phyloP scores from a whole-genome alignment of 2,888 invertebrate species.

The Agonopterix subpropinquella region DNA sequence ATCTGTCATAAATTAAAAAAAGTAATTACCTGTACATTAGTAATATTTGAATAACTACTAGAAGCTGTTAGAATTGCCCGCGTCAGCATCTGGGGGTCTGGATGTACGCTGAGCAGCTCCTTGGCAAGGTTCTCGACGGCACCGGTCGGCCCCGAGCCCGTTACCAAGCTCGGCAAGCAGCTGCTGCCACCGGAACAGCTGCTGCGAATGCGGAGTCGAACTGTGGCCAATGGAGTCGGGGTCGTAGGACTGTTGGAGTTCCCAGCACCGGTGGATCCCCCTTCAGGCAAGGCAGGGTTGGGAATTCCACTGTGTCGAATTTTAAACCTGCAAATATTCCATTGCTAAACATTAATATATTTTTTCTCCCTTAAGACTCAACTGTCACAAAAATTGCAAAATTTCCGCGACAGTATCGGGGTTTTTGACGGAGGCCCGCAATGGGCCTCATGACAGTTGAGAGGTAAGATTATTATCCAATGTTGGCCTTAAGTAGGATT shows the following conservation, averaged over 20 bases:
- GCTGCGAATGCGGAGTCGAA: conserved; percentile 45
- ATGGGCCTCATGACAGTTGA: too few species aligned
- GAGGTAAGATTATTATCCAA: too few species aligned
- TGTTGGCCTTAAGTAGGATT: too few species aligned
- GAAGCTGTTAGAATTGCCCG: conserved; percentile 72
- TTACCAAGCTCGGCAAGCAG: conserved; percentile 41
- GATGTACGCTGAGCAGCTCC: conserved; percentile 62
- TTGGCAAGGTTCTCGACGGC: conserved; percentile 57
- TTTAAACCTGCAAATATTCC: conserved; percentile 59
- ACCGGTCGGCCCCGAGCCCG: conserved; percentile 51
- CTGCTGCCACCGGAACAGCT: conserved; percentile 60
- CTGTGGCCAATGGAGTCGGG: conserved; percentile 37
- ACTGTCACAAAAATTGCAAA: too few species aligned
- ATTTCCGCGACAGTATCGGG: too few species aligned
- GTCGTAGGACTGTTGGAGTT: conserved; percentile 41
- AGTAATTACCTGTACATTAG: conserved; percentile 52
- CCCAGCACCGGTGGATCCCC: conserved; percentile 57
- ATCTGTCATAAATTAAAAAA: too few species aligned
- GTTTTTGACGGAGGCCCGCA: too few species aligned
- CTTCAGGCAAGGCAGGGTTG: conserved; percentile 66
- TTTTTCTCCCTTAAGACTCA: too few species aligned
- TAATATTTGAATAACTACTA: conserved; percentile 64
- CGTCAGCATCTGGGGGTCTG: conserved; percentile 70
- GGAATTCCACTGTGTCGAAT: conserved; percentile 64
- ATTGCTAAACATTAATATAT: too few species aligned